phyloP scores from a whole-genome alignment of 2,113 vertebrate genomes.

The Myocastor coypus region DNA sequence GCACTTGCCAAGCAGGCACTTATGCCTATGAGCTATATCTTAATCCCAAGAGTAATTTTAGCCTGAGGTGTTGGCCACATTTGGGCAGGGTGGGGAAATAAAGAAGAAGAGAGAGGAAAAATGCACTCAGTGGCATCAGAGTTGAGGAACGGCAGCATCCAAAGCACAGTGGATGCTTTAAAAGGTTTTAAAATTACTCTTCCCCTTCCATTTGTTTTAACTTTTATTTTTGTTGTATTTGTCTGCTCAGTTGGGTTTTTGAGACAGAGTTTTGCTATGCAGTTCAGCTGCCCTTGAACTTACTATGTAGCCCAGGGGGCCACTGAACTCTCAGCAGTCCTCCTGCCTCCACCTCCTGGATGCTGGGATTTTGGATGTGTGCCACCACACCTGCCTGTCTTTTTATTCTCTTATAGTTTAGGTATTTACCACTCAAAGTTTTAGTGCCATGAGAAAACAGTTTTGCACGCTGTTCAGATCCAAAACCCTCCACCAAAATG shows the following conservation, averaged over 20 bases:
- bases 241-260: not conserved
- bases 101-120: not conserved
- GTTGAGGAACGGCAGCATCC: not conserved
- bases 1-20: too few relatives aligned
- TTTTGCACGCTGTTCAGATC: not conserved
- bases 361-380: not conserved
- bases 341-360: not conserved
- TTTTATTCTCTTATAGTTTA: not conserved
- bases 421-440: not conserved
- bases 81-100: not conserved
- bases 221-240: not conserved
- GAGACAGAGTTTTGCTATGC: not conserved
- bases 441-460: not conserved
- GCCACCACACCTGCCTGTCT: not conserved
- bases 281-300: not conserved
- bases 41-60: not conserved
- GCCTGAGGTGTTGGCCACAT: not conserved
- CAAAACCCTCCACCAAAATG: not conserved
- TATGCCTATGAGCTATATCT: too few relatives aligned
- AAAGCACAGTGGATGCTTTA: not conserved
- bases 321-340: not conserved
- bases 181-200: not conserved
- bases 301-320: not conserved
- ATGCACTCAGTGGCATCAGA: not conserved
- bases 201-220: not conserved